These are phyloP conservation scores for Ellobium chinense DNA, from an alignment of 2,888 invertebrate species.

Conservation along the genomic window DNA sequence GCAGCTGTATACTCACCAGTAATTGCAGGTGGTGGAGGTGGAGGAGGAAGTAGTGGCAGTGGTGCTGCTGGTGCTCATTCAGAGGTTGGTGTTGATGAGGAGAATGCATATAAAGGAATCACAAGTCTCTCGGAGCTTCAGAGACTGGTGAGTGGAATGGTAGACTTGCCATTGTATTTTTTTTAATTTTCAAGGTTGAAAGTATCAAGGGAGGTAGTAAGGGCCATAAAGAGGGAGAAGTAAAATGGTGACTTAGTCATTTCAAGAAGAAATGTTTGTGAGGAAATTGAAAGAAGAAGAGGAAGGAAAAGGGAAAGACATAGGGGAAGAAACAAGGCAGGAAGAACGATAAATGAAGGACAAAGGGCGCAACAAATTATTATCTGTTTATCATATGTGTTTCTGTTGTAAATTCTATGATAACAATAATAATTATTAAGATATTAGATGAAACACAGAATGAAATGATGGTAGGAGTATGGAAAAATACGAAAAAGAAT, in stretches of 20 bases:
- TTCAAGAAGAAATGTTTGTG: too few relatives aligned
- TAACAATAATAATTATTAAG: background rate
- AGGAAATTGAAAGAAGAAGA: slow-evolving; percentile 4
- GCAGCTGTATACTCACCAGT: background rate
- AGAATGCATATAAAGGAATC: background rate
- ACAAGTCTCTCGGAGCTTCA: background rate
- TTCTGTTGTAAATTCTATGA: background rate
- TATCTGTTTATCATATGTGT: too few relatives aligned
- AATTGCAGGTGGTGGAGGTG: too few relatives aligned
- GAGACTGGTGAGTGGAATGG: background rate
- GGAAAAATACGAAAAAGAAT: too few relatives aligned
- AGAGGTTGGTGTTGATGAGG: too few relatives aligned
- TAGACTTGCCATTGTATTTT: background rate
- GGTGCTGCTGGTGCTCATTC: background rate
- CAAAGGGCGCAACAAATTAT: background rate
- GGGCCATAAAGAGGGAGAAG: slow-evolving; percentile 16
- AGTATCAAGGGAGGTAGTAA: background rate
- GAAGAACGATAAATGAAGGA: background rate
- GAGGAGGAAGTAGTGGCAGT: background rate
- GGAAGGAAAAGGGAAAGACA: background rate
- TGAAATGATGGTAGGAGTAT: too few relatives aligned
- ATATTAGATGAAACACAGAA: background rate
- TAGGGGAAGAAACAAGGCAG: background rate
- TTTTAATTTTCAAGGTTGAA: background rate
- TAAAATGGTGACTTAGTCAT: too few relatives aligned